Evolutionary conservation across 2,888 invertebrate species (phyloP), one percentile per base, ranked within the genome.

Genomic region (Heliconius charithonia): DNA sequence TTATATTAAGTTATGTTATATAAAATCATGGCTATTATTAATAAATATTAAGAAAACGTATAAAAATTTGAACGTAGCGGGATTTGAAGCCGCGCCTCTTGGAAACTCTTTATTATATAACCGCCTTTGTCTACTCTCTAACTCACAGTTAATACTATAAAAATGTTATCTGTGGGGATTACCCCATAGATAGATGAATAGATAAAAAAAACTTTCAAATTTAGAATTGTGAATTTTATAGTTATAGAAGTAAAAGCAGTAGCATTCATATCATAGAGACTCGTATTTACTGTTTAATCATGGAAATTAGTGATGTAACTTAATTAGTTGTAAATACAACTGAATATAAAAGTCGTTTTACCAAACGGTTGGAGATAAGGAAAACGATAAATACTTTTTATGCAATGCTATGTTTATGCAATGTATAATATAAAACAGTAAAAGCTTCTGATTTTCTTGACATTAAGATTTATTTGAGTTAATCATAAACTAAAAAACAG

Each of bases 361-460:
- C 72, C 19, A 59, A 72, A 72, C 59, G 37, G 25, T n/a, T 72
- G 7, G 22, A 72, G 72, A 72, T 72, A 72, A 72, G 13, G 4
- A 59, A 72, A 72, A 59, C 72, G 25, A 63, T 74, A 74, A 74
- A 27, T 45, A 72, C 69, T 25, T 72, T 71, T 72, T 77, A 77
- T 32, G 71, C 77, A 51, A 65, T 72, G 32, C 59, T 66, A 73
- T 22, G 41, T 73, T 77, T 32, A 77, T 73, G 66, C 67, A 59
- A 72, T 65, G 25, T 69, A 76, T 56, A 71, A 56, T 27, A 75
- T 69, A n/a, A 27, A 56, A 62, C 66, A 25, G 29, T 75, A 45
- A 72, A 75, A 73, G 62, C 62, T 73, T 67, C 37, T 27, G 63
- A 73, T 76, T 74, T 79, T 73, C 73, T 37, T 59, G 72, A 59